Base-by-base conservation (phyloP, 2,888 invertebrate genomes). In the Lysandra bellargus region DNA sequence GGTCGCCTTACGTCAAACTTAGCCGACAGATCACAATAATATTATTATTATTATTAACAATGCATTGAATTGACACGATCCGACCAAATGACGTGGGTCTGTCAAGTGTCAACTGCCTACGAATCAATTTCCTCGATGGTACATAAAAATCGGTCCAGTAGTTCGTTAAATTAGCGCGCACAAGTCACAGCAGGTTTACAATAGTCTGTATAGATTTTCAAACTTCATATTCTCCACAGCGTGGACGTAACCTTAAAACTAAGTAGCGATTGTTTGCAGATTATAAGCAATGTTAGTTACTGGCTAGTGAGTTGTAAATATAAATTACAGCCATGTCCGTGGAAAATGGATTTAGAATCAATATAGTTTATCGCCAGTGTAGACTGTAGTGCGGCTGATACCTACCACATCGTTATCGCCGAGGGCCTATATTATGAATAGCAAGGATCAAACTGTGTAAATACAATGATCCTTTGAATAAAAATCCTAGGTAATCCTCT, bases 261-360 rank as follows among this genome's bases (percentile, higher is more conserved):
- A 64, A 6, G 23, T 64, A 64, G 9, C 30, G 30, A 64, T 64
- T 64, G 30, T 64, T 61, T n/a, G 23, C 61, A 6, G 61, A 17
- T 57, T 57, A 57, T 17, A 57, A 17, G 4, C 14, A 57, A 57
- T 57, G 17, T 57, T 23, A 61, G 61, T 23, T n/a, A 64, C 64
- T 64, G 6, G 30, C 23, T 64, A 30, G 12, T 30, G 12, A 30
- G 33, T 33, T 14, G 14, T 69, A 14, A 23, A 7, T n/a, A 44
- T 74, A 6, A 74, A 44, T 74, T 40, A 44, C 23, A n/a, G 44
- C 74, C 74, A n/a, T 44, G 74, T 44, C 74, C 44, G 44, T 74
- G 40, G 74, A 74, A 7, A 74, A 40, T 74, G 33, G n/a, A 74
- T 74, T 74, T 74, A 7, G 44, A 74, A 74, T 74, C 74, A 74